Evolutionary conservation across 1,140 invertebrate species (phyloP).

Genomic region (Radopholus similis): DNA sequence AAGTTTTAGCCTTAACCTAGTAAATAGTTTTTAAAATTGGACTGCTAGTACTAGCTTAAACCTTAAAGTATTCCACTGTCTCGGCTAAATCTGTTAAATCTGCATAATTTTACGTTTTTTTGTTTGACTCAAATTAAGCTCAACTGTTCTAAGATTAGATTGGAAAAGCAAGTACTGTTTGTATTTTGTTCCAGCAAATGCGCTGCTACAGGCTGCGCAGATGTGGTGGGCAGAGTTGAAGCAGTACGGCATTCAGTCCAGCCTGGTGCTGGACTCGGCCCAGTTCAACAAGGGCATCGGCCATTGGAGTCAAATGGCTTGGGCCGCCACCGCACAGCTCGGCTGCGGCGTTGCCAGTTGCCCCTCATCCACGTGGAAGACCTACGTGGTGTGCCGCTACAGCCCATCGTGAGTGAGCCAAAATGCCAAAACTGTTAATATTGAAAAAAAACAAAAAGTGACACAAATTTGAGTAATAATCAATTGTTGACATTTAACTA

Average conservation of each 20-base stretch:
- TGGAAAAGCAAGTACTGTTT: too few relatives aligned
- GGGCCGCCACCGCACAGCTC: neutral
- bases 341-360: neutral
- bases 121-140: too few relatives aligned
- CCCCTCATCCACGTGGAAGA: neutral
- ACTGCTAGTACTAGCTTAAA: too few relatives aligned
- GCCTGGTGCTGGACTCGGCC: neutral
- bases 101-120: too few relatives aligned
- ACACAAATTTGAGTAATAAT: neutral
- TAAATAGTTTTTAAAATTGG: too few relatives aligned
- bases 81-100: too few relatives aligned
- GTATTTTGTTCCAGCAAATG: neutral
- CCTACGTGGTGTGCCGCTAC: constrained; percentile 6
- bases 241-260: neutral
- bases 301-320: constrained; percentile 15
- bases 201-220: neutral
- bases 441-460: neutral
- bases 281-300: constrained; percentile 12
- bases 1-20: too few relatives aligned
- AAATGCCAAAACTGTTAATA: neutral
- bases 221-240: constrained; percentile 3
- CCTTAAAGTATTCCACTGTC: too few relatives aligned
- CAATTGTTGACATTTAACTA: neutral
- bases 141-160: too few relatives aligned
- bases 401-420: neutral